Evolutionary conservation across 2,113 vertebrate species (phyloP), one percentile per base, ranked within the genome.

Genomic region (Pholis gunnellus): DNA sequence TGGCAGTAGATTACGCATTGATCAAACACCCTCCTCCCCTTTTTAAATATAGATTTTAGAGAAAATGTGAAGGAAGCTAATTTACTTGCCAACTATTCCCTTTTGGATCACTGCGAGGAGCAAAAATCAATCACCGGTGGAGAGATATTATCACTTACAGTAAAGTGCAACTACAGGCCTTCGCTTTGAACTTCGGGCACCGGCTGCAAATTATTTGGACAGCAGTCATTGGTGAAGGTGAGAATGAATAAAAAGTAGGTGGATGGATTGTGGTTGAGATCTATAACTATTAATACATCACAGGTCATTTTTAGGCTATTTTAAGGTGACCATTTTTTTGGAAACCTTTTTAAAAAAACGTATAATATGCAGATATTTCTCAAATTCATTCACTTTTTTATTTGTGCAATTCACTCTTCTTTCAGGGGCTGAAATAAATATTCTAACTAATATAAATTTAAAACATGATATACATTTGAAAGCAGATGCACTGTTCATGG

Each of bases 41-140:
- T 67, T n/a, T 91, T 90, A 88, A 85, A 88, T 92, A 88, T 88
- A 84, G 88, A 92, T 88, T 88, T 90, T 83, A 75, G 66, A 75
- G 83, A 81, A 91, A 88, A 84, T 79, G 89, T 88, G 82, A 90
- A 80, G 78, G 81, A 84, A 89, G 85, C 85, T 91, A 85, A 91
- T 86, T 90, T 81, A 87, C 84, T 91, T 75, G 73, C 85, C 81
- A 86, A 40, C 79, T 20, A 15, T 79, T 83, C 72, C 81, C 78
- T 78, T 46, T 75, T 74, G 64, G 81, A 83, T 86, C 65, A 1
- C 69, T 61, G 25, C 52, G 59, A 57, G 79, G 15, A 15, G 46
- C 44, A 15, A 40, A 71, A 84, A 88, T 88, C 91, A 86, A 80
- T 90, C 82, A 68, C 64, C 7, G 61, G 27, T 66, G 86, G 76